Base-by-base conservation (phyloP, 2,888 invertebrate genomes). In the Trypoxylon attenuatum region DNA sequence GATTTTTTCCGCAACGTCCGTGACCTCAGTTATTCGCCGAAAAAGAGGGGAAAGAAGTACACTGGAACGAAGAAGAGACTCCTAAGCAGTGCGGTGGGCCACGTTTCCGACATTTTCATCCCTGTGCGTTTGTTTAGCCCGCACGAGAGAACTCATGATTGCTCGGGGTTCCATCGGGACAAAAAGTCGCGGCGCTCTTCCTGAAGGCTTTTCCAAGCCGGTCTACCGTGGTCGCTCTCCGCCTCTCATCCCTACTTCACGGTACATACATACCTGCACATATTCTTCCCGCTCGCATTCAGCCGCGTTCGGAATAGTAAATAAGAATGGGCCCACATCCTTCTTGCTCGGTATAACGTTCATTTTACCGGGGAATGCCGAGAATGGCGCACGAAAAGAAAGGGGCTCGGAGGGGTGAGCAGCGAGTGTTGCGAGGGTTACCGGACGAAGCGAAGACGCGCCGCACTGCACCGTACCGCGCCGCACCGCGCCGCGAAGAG, bases 321-420 rank as follows among this genome's bases (percentile, higher is more conserved):
- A 80, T 82, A 82, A 78, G 78, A 82, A 81, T 80, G 72, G 69
- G 45, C 69, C 68, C 71, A 69, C 62, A 61, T 78, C 78, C 53
- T 71, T 74, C 70, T 69, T 69, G 57, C 72, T 58, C 62, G 74
- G 69, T 78, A 71, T 77, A 78, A 73, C 80, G 79, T 81, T 83
- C 82, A 77, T 82, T 83, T 83, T 69, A 64, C 53, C 71, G 52
- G 60, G 60, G 80, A 79, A 82, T 81, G 69, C 69, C 57, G 65
- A 61, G 79, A 81, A 82, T 82, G 80, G 73, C 71, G 69, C 60
- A 33, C 33, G 33, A 33, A 33, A 33, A 33, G 33, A 10, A 33
- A 10, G 5, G 13, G 8, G 42, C 15, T 4, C 15, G 42, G 42
- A 19, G 16, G 16, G 10, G 42, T 33, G 33, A n/a, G 33, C 33